Conservation (phyloP, 37 sponge, comb jelly and placozoan genomes). For the Ephydatia muelleri region DNA sequence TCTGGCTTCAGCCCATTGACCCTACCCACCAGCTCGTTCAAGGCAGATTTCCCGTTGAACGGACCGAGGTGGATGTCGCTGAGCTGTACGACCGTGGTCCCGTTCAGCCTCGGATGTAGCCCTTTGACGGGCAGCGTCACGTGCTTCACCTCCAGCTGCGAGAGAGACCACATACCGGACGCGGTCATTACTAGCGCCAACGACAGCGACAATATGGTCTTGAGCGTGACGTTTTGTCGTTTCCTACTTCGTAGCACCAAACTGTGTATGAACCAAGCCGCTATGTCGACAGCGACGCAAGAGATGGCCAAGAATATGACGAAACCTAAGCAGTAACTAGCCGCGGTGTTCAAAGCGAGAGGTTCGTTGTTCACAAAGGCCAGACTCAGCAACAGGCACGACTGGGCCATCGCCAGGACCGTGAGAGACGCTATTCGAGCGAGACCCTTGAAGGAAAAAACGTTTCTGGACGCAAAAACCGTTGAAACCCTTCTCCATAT, state of each 20-base stretch:
- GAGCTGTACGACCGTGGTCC: constrained; percentile 76
- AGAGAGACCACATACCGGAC: not conserved
- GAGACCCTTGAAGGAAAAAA: not conserved
- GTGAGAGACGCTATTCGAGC: not conserved
- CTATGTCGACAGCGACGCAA: constrained; percentile 31
- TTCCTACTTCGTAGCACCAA: not conserved
- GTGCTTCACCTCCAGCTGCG: constrained; percentile 5
- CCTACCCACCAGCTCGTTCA: constrained; percentile 49
- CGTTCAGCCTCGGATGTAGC: constrained; percentile 46
- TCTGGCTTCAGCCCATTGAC: constrained; percentile 75
- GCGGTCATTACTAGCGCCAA: constrained; percentile 28
- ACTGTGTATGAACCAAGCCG: constrained; percentile 25
- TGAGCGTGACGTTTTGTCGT: not conserved
- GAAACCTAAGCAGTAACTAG: constrained; percentile 19
- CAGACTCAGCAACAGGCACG: not conserved
- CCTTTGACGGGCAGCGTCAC: constrained; percentile 63
- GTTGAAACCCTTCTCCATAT: not conserved
- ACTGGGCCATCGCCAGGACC: not conserved
- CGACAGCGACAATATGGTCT: constrained; percentile 21
- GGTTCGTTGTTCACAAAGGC: not conserved
- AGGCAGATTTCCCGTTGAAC: constrained; percentile 50
- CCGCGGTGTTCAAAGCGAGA: not conserved
- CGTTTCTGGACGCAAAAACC: not conserved
- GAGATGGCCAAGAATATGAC: constrained; percentile 26
- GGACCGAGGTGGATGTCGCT: constrained; percentile 93